These are phyloP conservation scores for Pachyseris speciosa DNA, from an alignment of 64 coral and sea anemone species.

Conservation along the genomic window DNA sequence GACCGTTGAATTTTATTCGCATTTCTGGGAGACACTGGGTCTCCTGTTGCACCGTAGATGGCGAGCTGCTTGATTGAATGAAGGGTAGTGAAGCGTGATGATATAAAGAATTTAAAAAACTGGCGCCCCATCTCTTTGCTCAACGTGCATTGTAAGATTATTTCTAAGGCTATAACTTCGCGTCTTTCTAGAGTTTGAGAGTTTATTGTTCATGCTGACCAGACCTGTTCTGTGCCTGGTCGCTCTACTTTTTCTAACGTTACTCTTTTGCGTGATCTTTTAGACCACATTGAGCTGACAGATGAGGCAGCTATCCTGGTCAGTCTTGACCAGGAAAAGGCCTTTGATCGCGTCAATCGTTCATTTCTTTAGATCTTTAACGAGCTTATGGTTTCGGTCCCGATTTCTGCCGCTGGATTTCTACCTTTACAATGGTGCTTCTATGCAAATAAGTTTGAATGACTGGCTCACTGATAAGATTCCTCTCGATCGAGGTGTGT, in stretches of 20 bases:
- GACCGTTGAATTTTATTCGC: conserved; percentile 24
- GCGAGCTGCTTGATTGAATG: neutral
- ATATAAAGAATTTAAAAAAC: neutral
- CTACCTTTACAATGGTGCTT: neutral
- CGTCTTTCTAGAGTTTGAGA: neutral
- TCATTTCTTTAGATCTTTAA: neutral
- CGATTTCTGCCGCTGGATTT: neutral
- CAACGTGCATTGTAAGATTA: conserved; percentile 16
- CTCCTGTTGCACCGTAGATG: neutral
- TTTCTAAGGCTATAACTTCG: neutral
- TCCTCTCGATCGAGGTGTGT: neutral
- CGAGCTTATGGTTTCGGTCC: neutral
- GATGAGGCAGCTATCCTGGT: neutral
- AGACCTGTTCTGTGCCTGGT: conserved; percentile 1
- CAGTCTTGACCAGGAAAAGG: conserved; percentile 27
- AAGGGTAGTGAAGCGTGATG: neutral
- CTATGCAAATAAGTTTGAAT: neutral
- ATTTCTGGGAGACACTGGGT: conserved; percentile 11
- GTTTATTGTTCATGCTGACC: neutral
- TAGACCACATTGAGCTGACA: neutral
- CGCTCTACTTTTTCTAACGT: neutral
- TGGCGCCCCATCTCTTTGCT: conserved; percentile 32
- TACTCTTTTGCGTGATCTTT: neutral
- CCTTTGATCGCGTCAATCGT: conserved; percentile 16
- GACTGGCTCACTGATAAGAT: neutral